A percentile compares a stretch with the other conserved stretches of the same genome.
These are phyloP conservation scores for Lasioglossum malachurum DNA, from an alignment of 2,888 invertebrate genomes.

Conservation along the genomic window DNA sequence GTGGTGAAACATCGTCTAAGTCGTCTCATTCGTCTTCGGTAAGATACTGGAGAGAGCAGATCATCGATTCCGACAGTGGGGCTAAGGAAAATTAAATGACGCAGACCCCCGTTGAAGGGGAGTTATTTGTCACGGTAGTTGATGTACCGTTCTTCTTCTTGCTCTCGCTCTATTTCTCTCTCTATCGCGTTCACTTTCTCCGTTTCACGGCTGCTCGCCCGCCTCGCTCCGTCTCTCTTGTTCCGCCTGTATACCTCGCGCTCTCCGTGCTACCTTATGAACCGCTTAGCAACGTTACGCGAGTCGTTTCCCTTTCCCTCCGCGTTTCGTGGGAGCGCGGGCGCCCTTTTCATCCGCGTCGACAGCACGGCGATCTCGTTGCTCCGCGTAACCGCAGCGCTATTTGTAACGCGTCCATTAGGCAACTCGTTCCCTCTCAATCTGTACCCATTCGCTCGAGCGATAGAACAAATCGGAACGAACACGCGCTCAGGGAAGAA, in stretches of 20 bases:
- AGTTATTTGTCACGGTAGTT: slow-evolving; percentile 83
- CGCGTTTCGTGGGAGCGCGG: slow-evolving; percentile 40
- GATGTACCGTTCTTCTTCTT: slow-evolving; percentile 63
- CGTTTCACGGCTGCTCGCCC: slow-evolving; percentile 10
- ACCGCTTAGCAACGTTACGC: slow-evolving; percentile 14
- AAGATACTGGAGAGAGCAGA: slow-evolving; percentile 82
- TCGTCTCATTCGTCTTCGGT: slow-evolving; percentile 83
- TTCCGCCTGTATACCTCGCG: slow-evolving; percentile 44
- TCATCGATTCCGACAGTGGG: slow-evolving; percentile 83
- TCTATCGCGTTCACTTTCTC: slow-evolving; percentile 20
- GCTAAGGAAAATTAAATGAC: slow-evolving; percentile 85
- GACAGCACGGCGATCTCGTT: slow-evolving; percentile 57
- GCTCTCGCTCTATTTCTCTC: slow-evolving; percentile 36
- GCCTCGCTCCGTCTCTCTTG: slow-evolving; percentile 51
- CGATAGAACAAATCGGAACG: not conserved
- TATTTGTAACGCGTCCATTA: slow-evolving; percentile 77
- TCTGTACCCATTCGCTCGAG: not conserved
- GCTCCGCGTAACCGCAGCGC: slow-evolving; percentile 70
- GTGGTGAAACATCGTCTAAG: slow-evolving; percentile 81
- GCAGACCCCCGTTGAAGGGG: slow-evolving; percentile 82
- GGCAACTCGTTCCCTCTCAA: slow-evolving; percentile 10
- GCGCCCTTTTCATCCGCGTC: slow-evolving; percentile 44
- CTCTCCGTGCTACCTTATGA: slow-evolving; percentile 6
- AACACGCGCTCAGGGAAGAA: not conserved
- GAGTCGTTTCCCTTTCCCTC: slow-evolving; percentile 35